Conservation (phyloP, 2,797 vertebrate species). For the Nannoperca obscura region DNA sequence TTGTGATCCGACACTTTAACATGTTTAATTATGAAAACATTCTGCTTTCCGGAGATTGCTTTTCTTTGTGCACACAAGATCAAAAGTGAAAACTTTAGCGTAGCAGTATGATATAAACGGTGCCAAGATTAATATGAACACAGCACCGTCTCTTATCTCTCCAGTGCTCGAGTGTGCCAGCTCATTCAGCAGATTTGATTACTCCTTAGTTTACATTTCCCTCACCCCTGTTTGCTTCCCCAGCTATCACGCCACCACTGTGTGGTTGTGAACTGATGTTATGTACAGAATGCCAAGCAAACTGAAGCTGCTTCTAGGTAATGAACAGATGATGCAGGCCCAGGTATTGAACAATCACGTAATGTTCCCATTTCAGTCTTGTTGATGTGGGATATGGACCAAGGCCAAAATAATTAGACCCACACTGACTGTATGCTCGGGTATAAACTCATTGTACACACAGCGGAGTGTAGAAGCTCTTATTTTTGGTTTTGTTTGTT, state of each 20-base stretch:
- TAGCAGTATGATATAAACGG: conserved; percentile 49
- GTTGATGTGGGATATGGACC: conserved; percentile 66
- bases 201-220: conserved; percentile 75
- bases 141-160: conserved; percentile 56
- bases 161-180: conserved; percentile 51
- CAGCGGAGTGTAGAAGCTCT: conserved; percentile 50
- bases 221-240: conserved; percentile 62
- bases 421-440: conserved; percentile 53
- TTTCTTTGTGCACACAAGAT: conserved; percentile 44
- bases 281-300: conserved; percentile 60
- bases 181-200: conserved; percentile 77
- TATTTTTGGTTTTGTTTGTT: conserved; percentile 70
- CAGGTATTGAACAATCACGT: conserved; percentile 55
- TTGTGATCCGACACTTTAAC: conserved; percentile 1
- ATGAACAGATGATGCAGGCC: conserved; percentile 56
- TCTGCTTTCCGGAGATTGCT: conserved; percentile 12
- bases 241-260: conserved; percentile 56
- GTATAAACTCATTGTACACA: conserved; percentile 67
- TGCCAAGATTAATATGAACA: conserved; percentile 61
- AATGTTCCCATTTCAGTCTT: conserved; percentile 64
- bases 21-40: conserved; percentile 33
- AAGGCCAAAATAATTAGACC: conserved; percentile 78
- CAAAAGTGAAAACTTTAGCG: conserved; percentile 40
- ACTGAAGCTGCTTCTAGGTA: conserved; percentile 54
- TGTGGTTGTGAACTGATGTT: conserved; percentile 46